These are phyloP conservation scores for Papilio glaucus DNA, from an alignment of 1,140 invertebrate genomes.

Conservation along the genomic window DNA sequence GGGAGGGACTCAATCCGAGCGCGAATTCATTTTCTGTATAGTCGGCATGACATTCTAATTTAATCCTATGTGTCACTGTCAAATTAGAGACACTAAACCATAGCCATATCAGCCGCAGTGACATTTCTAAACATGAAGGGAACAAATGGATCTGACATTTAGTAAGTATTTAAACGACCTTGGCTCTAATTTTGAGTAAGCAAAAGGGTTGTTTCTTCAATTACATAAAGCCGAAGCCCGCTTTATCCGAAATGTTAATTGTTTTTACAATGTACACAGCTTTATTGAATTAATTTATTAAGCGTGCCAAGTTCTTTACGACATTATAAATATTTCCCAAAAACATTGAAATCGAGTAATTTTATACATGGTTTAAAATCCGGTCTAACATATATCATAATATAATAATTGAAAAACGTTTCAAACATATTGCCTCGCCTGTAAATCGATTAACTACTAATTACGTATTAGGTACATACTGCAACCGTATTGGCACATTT, in stretches of 20 bases:
- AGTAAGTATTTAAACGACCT: conserved; percentile 75
- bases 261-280: conserved; percentile 30
- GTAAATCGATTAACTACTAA: no score
- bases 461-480: conserved; percentile 33
- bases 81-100: conserved; percentile 77
- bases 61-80: conserved; percentile 77
- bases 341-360: not conserved
- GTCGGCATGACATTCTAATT: conserved; percentile 70
- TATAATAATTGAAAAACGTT: no score
- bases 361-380: no score
- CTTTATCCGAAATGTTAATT: conserved; percentile 35
- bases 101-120: conserved; percentile 75
- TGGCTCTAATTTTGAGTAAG: conserved; percentile 62
- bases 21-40: conserved; percentile 63
- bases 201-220: conserved; percentile 62
- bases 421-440: no score
- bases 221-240: conserved; percentile 45
- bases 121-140: conserved; percentile 80
- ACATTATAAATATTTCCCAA: not conserved
- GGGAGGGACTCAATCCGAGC: conserved; percentile 49
- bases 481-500: no score
- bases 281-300: conserved; percentile 21
- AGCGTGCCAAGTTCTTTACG: conserved; percentile 4
- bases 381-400: no score
- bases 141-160: conserved; percentile 79